Percentiles rank a stretch among this genome's conserved stretches.
phyloP scores from a whole-genome alignment of 64 coral and sea anemone species.

The Stichodactyla helianthus region DNA sequence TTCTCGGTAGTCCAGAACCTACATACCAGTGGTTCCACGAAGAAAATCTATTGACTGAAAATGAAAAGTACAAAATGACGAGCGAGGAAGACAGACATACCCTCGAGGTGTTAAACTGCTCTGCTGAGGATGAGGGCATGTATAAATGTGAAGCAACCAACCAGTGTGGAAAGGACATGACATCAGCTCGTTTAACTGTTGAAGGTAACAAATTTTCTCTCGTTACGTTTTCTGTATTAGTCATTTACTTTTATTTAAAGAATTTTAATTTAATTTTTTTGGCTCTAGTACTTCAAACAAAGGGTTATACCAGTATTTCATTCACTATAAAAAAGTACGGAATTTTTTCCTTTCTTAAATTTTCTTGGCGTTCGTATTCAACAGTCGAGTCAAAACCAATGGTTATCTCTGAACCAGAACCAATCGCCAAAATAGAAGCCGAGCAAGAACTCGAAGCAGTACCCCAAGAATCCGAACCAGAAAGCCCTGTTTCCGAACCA shows the following conservation, averaged over 20 bases:
- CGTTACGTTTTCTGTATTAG: neutral
- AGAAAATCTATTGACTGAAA: slow-evolving; percentile 33
- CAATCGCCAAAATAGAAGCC: neutral
- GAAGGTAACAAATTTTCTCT: slow-evolving; percentile 19
- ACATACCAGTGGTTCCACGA: slow-evolving; percentile 34
- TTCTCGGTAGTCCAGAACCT: slow-evolving; percentile 43
- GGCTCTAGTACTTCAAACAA: too few relatives aligned
- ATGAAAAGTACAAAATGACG: slow-evolving; percentile 26
- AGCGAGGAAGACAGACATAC: slow-evolving; percentile 22
- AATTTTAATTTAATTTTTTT: neutral
- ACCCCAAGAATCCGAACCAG: neutral
- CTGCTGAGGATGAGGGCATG: slow-evolving; percentile 45
- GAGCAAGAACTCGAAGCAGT: slow-evolving; percentile 1
- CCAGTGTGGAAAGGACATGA: slow-evolving; percentile 25
- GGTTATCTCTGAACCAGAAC: neutral
- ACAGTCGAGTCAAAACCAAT: neutral
- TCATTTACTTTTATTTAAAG: neutral
- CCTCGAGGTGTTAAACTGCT: slow-evolving; percentile 21
- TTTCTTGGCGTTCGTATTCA: neutral
- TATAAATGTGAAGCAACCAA: slow-evolving; percentile 55
- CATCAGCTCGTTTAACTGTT: slow-evolving; percentile 26
- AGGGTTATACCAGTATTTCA: neutral
- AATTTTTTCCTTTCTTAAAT: neutral
- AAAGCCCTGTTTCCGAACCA: neutral
- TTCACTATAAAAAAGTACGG: neutral